These are phyloP conservation scores for Reinhardtius hippoglossoides DNA, from an alignment of 2,113 vertebrate species.

Conservation along the genomic window DNA sequence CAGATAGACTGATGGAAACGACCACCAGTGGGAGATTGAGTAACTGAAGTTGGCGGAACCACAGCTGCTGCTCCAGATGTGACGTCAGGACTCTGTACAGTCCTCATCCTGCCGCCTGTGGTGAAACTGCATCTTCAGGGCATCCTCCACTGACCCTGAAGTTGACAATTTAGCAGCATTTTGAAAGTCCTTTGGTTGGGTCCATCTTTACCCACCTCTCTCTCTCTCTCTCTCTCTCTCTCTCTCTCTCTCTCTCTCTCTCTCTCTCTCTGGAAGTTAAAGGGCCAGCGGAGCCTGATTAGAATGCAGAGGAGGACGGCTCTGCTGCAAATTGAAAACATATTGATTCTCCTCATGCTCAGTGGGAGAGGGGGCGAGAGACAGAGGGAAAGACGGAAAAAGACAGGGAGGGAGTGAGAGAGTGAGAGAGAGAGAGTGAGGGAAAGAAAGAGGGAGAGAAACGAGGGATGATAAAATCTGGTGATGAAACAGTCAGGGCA, in stretches of 20 bases:
- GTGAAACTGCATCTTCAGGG: no score
- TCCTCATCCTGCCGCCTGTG: no score
- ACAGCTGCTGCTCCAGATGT: background rate
- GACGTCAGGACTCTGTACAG: background rate
- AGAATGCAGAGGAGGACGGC: constrained; percentile 79
- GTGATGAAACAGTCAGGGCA: constrained; percentile 14
- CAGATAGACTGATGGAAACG: background rate
- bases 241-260: background rate
- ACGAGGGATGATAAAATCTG: constrained; percentile 7
- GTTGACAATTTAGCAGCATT: constrained; percentile 15
- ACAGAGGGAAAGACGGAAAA: constrained; percentile 33
- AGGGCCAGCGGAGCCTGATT: constrained; percentile 72
- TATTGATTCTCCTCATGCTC: constrained; percentile 78
- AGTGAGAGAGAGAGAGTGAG: background rate
- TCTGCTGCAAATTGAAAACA: constrained; percentile 81
- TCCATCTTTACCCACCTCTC: constrained; percentile 20
- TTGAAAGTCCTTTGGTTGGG: constrained; percentile 44
- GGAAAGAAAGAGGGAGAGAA: constrained; percentile 1
- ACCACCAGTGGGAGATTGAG: background rate
- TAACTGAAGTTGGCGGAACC: background rate
- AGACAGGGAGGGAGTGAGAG: constrained; percentile 24
- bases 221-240: constrained; percentile 1
- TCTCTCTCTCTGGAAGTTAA: constrained; percentile 56
- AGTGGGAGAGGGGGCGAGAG: constrained; percentile 48
- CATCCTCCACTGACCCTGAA: constrained; percentile 8